Percentiles rank a stretch among this genome's conserved stretches.
Conservation (phyloP, 2,888 invertebrate genomes). For the Platycheirus rosarum region DNA sequence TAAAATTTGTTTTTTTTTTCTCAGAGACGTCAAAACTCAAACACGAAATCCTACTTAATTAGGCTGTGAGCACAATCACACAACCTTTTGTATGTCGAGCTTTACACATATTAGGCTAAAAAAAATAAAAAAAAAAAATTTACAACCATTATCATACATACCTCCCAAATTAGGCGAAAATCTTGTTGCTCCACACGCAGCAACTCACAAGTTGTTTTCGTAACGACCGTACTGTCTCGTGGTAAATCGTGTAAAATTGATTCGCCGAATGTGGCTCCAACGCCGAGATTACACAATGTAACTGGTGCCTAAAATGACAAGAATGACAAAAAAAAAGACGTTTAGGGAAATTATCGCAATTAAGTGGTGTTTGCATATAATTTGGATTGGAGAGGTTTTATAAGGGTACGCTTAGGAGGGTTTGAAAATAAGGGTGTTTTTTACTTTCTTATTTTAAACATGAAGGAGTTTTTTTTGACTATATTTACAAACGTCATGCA, state of each 20-base stretch:
- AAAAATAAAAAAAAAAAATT: slow-evolving; percentile 52
- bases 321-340: slow-evolving; percentile 5
- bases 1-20: too few relatives aligned
- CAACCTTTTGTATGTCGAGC: slow-evolving; percentile 46
- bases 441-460: too few relatives aligned
- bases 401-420: slow-evolving; percentile 8
- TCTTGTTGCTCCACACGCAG: slow-evolving; percentile 90
- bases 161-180: slow-evolving; percentile 91
- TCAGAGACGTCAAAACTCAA: slow-evolving; percentile 31
- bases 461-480: too few relatives aligned
- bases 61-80: slow-evolving; percentile 15
- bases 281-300: slow-evolving; percentile 87
- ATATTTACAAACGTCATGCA: too few relatives aligned
- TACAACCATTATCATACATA: slow-evolving; percentile 81
- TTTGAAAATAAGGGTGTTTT: too few relatives aligned
- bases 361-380: not conserved
- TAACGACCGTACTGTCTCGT: slow-evolving; percentile 88
- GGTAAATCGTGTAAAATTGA: slow-evolving; percentile 89
- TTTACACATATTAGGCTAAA: slow-evolving; percentile 31
- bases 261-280: slow-evolving; percentile 91
- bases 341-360: slow-evolving; percentile 21
- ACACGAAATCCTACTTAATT: slow-evolving; percentile 33
- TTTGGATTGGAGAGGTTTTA: not conserved
- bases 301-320: slow-evolving; percentile 85
- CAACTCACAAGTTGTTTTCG: slow-evolving; percentile 89